These are phyloP conservation scores for Telmatochromis bifrenatus DNA, from an alignment of 2,113 vertebrate species.

Conservation along the genomic window DNA sequence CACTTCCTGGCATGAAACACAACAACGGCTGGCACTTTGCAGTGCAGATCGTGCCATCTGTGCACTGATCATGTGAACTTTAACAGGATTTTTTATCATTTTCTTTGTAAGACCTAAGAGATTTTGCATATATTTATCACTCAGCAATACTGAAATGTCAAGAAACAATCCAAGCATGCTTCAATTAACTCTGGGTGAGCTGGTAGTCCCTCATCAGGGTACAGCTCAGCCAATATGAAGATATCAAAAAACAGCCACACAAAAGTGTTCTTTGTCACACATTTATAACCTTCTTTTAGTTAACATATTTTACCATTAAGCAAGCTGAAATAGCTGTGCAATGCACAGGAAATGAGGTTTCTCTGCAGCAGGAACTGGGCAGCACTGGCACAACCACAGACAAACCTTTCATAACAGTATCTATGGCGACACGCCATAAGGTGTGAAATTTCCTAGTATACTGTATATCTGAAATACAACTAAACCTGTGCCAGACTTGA, in stretches of 20 bases:
- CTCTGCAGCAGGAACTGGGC: constrained; percentile 19
- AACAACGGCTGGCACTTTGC: background rate
- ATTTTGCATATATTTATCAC: background rate
- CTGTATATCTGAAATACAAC: background rate
- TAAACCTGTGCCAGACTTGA: background rate
- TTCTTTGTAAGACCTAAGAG: background rate
- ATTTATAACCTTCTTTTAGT: background rate
- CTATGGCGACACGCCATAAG: constrained; percentile 16
- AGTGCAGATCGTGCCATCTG: background rate
- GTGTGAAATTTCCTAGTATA: background rate
- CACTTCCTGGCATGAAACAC: constrained; percentile 1
- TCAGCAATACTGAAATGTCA: background rate
- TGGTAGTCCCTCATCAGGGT: background rate
- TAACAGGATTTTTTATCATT: background rate
- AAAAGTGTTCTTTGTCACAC: background rate
- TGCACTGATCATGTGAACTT: background rate
- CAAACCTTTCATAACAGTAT: constrained; percentile 9
- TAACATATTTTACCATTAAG: background rate
- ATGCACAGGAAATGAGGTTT: constrained; percentile 9
- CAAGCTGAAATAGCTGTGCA: background rate
- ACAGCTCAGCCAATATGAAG: background rate
- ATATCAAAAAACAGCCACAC: background rate
- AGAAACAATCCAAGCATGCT: background rate
- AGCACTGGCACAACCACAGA: constrained; percentile 34
- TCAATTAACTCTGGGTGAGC: background rate